These are phyloP conservation scores for Fulmarus glacialis DNA, from an alignment of 2,113 vertebrate species.

Conservation along the genomic window DNA sequence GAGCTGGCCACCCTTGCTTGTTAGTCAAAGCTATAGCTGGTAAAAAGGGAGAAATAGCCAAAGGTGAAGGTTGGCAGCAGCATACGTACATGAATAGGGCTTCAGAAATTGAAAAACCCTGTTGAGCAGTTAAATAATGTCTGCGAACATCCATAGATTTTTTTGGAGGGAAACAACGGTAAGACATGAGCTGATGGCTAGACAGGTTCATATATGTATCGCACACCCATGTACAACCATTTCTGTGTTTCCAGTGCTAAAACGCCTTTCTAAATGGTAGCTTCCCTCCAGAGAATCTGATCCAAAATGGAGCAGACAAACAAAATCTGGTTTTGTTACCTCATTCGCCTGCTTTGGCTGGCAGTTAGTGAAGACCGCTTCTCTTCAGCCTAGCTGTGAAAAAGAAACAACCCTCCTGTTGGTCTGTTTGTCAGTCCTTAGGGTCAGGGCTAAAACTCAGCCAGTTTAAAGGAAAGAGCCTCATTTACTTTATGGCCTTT, in stretches of 20 bases:
- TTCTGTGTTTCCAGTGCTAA: background rate
- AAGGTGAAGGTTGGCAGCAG: background rate
- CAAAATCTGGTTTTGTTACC: background rate
- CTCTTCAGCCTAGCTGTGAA: background rate
- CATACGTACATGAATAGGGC: background rate
- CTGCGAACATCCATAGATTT: background rate
- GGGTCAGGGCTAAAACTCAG: background rate
- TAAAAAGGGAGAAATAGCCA: background rate
- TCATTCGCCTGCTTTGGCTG: background rate
- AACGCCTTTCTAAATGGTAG: background rate
- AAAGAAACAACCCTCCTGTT: background rate
- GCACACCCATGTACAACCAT: background rate
- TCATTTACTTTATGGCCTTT: background rate
- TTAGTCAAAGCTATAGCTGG: background rate
- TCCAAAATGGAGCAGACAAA: background rate
- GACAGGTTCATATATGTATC: background rate
- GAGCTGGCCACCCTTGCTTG: background rate
- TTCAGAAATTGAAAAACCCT: background rate
- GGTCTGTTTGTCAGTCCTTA: background rate
- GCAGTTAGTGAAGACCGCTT: background rate
- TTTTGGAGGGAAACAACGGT: background rate
- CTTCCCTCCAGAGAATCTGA: accelerated
- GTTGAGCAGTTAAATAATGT: background rate
- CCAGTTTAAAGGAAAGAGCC: background rate
- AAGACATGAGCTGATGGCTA: background rate